Percentiles rank a stretch among this genome's conserved stretches.
phyloP scores from a whole-genome alignment of 2,797 vertebrate species.

The Bucorvus abyssinicus region DNA sequence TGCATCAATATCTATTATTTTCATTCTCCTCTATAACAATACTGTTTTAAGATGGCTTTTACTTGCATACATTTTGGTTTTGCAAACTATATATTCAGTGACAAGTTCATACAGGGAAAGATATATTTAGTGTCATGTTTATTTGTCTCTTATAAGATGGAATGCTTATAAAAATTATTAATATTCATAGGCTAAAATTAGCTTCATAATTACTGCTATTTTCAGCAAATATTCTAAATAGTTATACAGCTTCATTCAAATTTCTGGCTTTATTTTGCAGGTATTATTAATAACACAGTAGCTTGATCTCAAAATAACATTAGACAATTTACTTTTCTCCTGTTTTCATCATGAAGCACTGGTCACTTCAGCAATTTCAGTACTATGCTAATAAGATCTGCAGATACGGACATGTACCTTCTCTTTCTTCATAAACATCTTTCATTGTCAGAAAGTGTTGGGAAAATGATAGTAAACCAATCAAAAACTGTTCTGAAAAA shows the following conservation, averaged over 20 bases:
- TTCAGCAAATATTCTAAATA: background rate
- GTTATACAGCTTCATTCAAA: background rate
- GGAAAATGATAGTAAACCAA: background rate
- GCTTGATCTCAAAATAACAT: background rate
- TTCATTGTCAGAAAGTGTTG: background rate
- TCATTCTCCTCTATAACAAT: background rate
- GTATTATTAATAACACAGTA: background rate
- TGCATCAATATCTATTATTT: background rate
- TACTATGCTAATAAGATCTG: background rate
- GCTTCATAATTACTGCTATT: background rate
- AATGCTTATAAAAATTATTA: background rate
- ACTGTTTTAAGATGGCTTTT: background rate
- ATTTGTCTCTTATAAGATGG: background rate
- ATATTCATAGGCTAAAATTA: background rate
- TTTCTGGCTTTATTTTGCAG: background rate
- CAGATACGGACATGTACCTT: background rate
- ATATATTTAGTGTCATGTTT: background rate
- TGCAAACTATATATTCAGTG: background rate
- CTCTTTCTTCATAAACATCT: background rate
- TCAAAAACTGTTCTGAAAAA: constrained; percentile 17
- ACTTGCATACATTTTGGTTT: background rate
- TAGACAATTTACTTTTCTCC: background rate
- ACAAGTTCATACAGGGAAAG: background rate
- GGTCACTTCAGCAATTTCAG: background rate
- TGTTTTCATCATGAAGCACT: background rate